A percentile compares a stretch with the other conserved stretches of the same genome.
phyloP scores from a whole-genome alignment of 2,797 vertebrate genomes.

The Lepus townsendii region DNA sequence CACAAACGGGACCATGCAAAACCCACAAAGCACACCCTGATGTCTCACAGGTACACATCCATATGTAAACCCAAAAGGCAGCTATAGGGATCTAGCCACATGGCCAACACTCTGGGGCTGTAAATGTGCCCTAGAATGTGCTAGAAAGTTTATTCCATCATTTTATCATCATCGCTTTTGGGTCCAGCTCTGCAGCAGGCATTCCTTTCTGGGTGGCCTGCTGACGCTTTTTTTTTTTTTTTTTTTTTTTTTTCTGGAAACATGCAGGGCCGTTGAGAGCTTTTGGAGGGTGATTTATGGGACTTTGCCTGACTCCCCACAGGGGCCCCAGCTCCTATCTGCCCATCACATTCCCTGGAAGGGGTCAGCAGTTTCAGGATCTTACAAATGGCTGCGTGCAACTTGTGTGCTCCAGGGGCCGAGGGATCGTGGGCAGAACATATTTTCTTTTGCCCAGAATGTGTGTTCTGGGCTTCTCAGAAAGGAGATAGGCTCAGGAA shows the following conservation, averaged over 20 bases:
- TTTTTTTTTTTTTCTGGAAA: neutral
- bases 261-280: neutral
- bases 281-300: slow-evolving; percentile 24
- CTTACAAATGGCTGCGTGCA: neutral
- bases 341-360: slow-evolving; percentile 56
- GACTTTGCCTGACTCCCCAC: neutral
- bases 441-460: slow-evolving; percentile 18
- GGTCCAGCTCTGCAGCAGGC: slow-evolving; percentile 18
- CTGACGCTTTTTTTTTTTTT: too few relatives aligned
- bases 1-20: neutral
- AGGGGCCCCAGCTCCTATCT: slow-evolving; percentile 16
- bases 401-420: neutral
- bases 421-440: neutral
- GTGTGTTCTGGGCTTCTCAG: slow-evolving; percentile 15
- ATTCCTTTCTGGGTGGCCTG: slow-evolving; percentile 62
- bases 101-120: neutral
- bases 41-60: neutral
- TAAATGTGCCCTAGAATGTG: neutral
- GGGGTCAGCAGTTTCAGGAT: slow-evolving; percentile 7
- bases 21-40: neutral
- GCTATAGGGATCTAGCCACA: neutral
- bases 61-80: neutral
- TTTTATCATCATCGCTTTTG: neutral
- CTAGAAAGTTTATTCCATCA: neutral
- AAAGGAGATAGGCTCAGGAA: neutral